Base-by-base conservation (phyloP, 2,888 invertebrate species). In the Labia minor region DNA sequence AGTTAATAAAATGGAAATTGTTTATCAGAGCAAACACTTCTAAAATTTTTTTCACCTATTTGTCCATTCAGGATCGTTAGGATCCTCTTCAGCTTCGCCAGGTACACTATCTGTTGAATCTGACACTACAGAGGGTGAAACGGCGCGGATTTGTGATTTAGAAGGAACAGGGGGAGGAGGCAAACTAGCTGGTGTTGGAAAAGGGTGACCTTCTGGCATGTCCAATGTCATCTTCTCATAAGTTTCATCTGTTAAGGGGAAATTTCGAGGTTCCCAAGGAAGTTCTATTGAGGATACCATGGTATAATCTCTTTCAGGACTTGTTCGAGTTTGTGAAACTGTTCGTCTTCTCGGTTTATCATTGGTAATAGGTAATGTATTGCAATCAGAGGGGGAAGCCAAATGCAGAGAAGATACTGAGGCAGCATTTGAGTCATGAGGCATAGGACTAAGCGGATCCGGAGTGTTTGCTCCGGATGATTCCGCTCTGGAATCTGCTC, bases 21-120 rank as follows among this genome's bases (percentile, higher is more conserved):
- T 26, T 26, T 26, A n/a, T 49, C 16, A 18, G 2, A 21, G 11
- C 16, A 66, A 49, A 19, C 61, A 73, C 72, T 2, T 72, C 73
- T 65, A 73, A 6, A 26, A 6, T 26, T 26, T 6, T 26, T 75
- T 6, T 75, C 76, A 37, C 74, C 76, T 63, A 75, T 49, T 49
- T 19, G 85, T 85, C 92, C 92, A 92, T 75, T 92, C 92, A 4
- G 87, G 87, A 80, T 92, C 92, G 76, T 91, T 90, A 21, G 91
- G 91, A 78, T 92, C 92, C 75, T 90, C 90, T 68, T 76, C 77
- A 62, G 77, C 77, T 70, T 89, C 89, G 70, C 83, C 85, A 65
- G 82, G 80, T 65, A 83, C 84, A 20, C 85, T 85, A 72, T 79
- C 79, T 19, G 79, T 79, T 61, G 79, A 78, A 72, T 79, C 78